phyloP scores from a whole-genome alignment of 2,113 vertebrate genomes.

The Tachycineta bicolor region DNA sequence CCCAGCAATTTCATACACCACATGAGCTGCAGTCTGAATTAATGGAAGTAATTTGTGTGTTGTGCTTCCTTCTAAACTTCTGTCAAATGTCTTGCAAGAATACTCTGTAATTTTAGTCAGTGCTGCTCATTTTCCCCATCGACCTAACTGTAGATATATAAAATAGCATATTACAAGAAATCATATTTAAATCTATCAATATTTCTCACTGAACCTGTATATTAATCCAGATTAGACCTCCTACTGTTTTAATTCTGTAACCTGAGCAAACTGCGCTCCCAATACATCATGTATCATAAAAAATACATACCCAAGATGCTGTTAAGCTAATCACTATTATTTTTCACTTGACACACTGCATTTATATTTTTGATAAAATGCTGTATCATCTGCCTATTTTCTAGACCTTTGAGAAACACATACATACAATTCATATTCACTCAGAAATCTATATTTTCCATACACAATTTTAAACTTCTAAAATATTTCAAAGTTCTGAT shows the following conservation, averaged over 20 bases:
- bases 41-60: background rate
- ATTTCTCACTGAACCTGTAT: constrained; percentile 23
- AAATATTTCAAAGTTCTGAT: background rate
- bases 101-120: constrained; percentile 9
- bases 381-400: background rate
- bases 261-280: constrained; percentile 13
- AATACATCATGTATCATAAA: background rate
- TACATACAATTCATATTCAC: background rate
- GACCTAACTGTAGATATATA: background rate
- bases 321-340: constrained; percentile 34
- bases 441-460: background rate
- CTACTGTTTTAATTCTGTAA: constrained; percentile 47
- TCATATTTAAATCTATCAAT: constrained; percentile 30
- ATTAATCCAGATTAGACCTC: constrained; percentile 55
- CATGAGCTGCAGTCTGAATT: background rate
- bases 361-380: constrained; percentile 7
- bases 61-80: background rate
- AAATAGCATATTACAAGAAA: background rate
- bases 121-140: background rate
- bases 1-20: background rate
- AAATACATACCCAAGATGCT: background rate
- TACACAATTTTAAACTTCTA: background rate
- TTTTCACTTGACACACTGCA: constrained; percentile 37
- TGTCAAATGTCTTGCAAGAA: background rate
- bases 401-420: background rate